phyloP scores from a whole-genome alignment of 2,888 invertebrate species.

The Amblyjoppa proteus region DNA sequence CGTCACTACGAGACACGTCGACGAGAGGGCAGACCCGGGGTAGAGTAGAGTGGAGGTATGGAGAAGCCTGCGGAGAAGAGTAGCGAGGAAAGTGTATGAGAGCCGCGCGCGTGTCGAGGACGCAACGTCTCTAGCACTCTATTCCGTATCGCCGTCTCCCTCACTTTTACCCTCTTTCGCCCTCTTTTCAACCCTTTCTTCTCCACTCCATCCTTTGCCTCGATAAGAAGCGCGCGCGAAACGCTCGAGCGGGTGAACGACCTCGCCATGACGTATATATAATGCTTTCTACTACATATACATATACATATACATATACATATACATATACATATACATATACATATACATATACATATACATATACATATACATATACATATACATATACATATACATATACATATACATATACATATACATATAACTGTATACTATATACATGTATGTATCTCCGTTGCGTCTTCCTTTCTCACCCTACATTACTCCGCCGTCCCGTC shows the following conservation, averaged over 20 bases:
- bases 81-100: slow-evolving; percentile 43
- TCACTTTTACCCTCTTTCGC: slow-evolving; percentile 42
- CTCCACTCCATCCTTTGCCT: slow-evolving; percentile 49
- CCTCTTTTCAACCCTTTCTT: slow-evolving; percentile 58
- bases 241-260: slow-evolving; percentile 64
- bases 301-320: slow-evolving; percentile 19
- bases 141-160: slow-evolving; percentile 34
- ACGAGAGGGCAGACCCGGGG: slow-evolving; percentile 38
- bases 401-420: slow-evolving; percentile 14
- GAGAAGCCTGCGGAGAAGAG: slow-evolving; percentile 35
- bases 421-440: slow-evolving; percentile 6
- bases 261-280: slow-evolving; percentile 35
- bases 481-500: slow-evolving; percentile 27
- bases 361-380: slow-evolving; percentile 16
- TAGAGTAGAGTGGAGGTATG: background rate
- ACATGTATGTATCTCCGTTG: slow-evolving; percentile 19
- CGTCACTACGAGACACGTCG: slow-evolving; percentile 61
- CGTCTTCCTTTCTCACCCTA: slow-evolving; percentile 42
- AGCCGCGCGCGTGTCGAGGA: slow-evolving; percentile 65
- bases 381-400: slow-evolving; percentile 16
- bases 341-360: slow-evolving; percentile 2
- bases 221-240: slow-evolving; percentile 64
- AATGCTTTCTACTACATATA: background rate
- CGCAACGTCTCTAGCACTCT: slow-evolving; percentile 52
- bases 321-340: slow-evolving; percentile 25